Evolutionary conservation across 1,140 invertebrate genomes (phyloP).

Genomic region (Leptinotarsa defecta): DNA sequence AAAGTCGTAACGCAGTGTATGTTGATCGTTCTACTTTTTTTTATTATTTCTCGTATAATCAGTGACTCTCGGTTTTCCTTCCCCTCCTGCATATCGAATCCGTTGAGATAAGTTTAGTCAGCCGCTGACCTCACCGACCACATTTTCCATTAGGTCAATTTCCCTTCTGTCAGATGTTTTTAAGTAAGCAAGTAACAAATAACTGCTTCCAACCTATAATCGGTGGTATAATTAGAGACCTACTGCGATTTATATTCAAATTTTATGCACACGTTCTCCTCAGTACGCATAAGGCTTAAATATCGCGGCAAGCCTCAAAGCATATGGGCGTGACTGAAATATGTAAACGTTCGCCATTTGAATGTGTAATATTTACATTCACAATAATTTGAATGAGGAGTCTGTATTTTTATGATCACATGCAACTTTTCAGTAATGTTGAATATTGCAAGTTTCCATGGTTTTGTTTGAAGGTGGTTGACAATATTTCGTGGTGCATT

Average conservation of each 20-base stretch:
- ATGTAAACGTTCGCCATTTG: conserved; percentile 16
- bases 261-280: conserved; percentile 19
- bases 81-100: not conserved
- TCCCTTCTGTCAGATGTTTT: conserved; percentile 17
- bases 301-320: conserved; percentile 18
- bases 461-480: too few relatives aligned
- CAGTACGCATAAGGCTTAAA: conserved; percentile 16
- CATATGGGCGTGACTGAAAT: conserved; percentile 17
- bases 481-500: too few relatives aligned
- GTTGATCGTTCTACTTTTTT: too few relatives aligned
- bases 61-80: not conserved
- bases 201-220: conserved; percentile 13
- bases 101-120: not conserved
- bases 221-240: conserved; percentile 20
- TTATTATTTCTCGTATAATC: too few relatives aligned
- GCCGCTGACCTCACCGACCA: conserved; percentile 14
- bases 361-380: conserved; percentile 18
- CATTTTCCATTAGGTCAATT: conserved; percentile 21
- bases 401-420: not conserved
- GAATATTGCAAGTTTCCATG: not conserved
- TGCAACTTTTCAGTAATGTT: not conserved
- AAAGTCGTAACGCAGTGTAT: too few relatives aligned
- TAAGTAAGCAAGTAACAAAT: conserved; percentile 12
- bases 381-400: not conserved
- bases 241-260: conserved; percentile 18